These are phyloP conservation scores for Drosophila ironensis DNA, from an alignment of 1,140 invertebrate genomes.

Conservation along the genomic window DNA sequence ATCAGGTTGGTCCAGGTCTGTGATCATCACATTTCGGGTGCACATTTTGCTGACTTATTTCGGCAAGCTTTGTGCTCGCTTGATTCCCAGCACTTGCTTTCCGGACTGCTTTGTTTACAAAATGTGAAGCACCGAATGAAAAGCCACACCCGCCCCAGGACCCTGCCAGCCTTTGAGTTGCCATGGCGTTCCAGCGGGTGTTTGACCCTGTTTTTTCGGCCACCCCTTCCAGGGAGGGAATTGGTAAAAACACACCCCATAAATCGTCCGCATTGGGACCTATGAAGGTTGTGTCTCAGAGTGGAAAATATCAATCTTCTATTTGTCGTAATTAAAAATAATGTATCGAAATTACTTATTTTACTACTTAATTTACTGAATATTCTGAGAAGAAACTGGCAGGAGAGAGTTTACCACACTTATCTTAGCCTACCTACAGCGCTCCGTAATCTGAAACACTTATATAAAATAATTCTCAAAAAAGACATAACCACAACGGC, in stretches of 20 bases:
- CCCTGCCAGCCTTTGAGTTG: slow-evolving; percentile 25
- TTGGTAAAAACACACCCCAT: neutral
- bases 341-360: too few relatives aligned
- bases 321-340: too few relatives aligned
- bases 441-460: too few relatives aligned
- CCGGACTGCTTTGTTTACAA: slow-evolving; percentile 46
- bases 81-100: slow-evolving; percentile 33
- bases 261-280: neutral
- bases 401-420: too few relatives aligned
- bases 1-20: slow-evolving; percentile 67
- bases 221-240: slow-evolving; percentile 1
- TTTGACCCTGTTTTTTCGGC: slow-evolving; percentile 56
- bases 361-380: too few relatives aligned
- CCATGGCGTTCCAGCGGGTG: slow-evolving; percentile 36
- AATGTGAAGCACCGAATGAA: neutral
- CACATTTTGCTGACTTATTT: slow-evolving; percentile 32
- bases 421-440: too few relatives aligned
- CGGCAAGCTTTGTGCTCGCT: slow-evolving; percentile 2
- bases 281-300: too few relatives aligned
- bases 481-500: too few relatives aligned
- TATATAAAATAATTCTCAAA: too few relatives aligned
- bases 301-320: too few relatives aligned
- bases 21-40: slow-evolving; percentile 55
- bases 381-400: too few relatives aligned
- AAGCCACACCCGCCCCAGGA: slow-evolving; percentile 11